Base-by-base conservation (phyloP, 2,113 vertebrate species). In the Gambusia holbrooki region DNA sequence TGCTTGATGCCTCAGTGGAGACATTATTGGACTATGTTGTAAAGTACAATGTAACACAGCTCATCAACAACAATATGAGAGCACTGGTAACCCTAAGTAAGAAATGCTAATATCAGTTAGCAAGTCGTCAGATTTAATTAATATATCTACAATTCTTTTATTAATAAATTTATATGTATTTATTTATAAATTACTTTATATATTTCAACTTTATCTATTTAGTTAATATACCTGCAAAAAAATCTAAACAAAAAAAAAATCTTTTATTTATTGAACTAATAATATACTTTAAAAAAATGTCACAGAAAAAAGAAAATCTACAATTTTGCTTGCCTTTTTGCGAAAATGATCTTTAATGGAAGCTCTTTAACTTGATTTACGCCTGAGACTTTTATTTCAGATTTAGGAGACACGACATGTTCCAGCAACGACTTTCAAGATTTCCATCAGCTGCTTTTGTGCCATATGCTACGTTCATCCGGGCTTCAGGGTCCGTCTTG, bases 381-480 rank as follows among this genome's bases (percentile, higher is more conserved):
- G 64, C 25, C 66, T 67, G 17, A 64, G 73, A 61, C 40, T 66
- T 77, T 69, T 33, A 42, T 48, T 84, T 74, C 35, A 51, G 77
- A 79, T 84, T 73, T 73, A 76, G 45, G 30, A 66, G 65, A 63
- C 0, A 62, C 4, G 11, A 30, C 42, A 4, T 65, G 51, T 77
- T 77, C 29, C 64, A 51, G 63, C 42, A 76, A 79, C 54, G 1
- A 4, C n/a, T 35, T 9, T 33, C 14, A 58, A 62, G 75, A 10
- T n/a, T 70, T 64, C 29, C 51, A 70, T 77, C 29, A 12, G 32
- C 33, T 79, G 60, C 3, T 51, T 80, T 76, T 82, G 62, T 58
- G 73, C 58, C 54, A 66, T 69, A 72, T 86, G 76, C 77, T 83
- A 71, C 74, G 42, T 77, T 82, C 62, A 82, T 84, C 66, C 75